Conservation (phyloP, 2,113 vertebrate species). For the Scatophagus argus region DNA sequence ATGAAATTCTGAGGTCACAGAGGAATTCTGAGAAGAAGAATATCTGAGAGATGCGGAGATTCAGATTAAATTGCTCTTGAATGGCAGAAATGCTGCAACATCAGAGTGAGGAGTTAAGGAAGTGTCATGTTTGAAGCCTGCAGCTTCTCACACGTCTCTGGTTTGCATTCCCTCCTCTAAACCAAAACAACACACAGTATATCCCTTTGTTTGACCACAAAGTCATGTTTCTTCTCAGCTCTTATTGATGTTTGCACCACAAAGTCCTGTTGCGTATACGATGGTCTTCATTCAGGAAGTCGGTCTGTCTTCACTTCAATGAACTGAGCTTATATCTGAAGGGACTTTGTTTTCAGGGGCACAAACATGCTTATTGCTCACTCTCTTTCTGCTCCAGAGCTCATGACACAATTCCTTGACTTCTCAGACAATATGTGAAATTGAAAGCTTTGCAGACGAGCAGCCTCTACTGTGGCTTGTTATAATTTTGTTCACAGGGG, state of each 20-base stretch:
- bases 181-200: slow-evolving; percentile 18
- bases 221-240: slow-evolving; percentile 8
- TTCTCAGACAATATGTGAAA: slow-evolving; percentile 9
- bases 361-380: slow-evolving; percentile 16
- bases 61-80: neutral
- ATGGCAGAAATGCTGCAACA: slow-evolving; percentile 29
- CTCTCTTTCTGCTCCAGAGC: slow-evolving; percentile 20
- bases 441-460: neutral
- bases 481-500: neutral
- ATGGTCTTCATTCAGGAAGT: slow-evolving; percentile 18
- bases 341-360: slow-evolving; percentile 3
- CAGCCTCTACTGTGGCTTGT: neutral
- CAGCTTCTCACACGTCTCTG: slow-evolving; percentile 18
- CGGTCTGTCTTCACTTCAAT: slow-evolving; percentile 13
- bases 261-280: slow-evolving; percentile 18
- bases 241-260: slow-evolving; percentile 24
- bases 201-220: slow-evolving; percentile 25
- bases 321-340: slow-evolving; percentile 17
- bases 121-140: slow-evolving; percentile 35
- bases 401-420: slow-evolving; percentile 14
- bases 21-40: slow-evolving; percentile 2
- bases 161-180: slow-evolving; percentile 26
- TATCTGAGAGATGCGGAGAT: slow-evolving; percentile 1
- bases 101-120: slow-evolving; percentile 32
- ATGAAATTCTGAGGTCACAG: neutral